A percentile compares a stretch with the other conserved stretches of the same genome.
These are phyloP conservation scores for Alligator sinensis DNA, from an alignment of 2,113 vertebrate genomes.

Conservation along the genomic window DNA sequence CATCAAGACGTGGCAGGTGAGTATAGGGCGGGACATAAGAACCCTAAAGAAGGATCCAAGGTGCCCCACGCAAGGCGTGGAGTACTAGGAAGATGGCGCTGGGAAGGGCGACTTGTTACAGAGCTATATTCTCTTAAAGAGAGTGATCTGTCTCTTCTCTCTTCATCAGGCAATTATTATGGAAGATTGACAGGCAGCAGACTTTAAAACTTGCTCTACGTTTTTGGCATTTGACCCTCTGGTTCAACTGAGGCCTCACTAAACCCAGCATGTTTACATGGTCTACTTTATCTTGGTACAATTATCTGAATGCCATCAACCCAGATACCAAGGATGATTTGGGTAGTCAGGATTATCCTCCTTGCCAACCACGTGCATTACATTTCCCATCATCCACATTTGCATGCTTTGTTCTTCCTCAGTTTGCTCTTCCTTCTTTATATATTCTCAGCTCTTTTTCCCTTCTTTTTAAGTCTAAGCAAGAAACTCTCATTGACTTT, in stretches of 20 bases:
- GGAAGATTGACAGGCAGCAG: background rate
- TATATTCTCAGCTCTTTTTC: background rate
- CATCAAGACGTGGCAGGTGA: no score
- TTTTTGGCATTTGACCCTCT: conserved; percentile 7
- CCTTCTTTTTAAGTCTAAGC: background rate
- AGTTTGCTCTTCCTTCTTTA: background rate
- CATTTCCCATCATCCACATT: background rate
- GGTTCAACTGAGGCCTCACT: background rate
- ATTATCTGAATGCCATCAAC: conserved; percentile 17
- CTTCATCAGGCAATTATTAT: background rate
- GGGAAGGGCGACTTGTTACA: no score
- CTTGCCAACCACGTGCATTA: background rate
- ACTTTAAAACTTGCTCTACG: background rate
- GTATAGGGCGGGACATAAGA: no score
- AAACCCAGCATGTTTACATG: background rate
- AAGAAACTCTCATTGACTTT: background rate
- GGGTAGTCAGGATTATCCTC: background rate
- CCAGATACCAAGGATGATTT: background rate
- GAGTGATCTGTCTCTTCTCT: background rate
- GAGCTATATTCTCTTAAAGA: background rate
- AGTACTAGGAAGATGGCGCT: no score
- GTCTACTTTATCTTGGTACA: background rate
- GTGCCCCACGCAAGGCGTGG: no score
- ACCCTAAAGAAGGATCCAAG: no score
- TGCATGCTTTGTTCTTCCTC: background rate